Evolutionary conservation across 2,888 invertebrate species (phyloP).

Genomic region (Globia sparganii): DNA sequence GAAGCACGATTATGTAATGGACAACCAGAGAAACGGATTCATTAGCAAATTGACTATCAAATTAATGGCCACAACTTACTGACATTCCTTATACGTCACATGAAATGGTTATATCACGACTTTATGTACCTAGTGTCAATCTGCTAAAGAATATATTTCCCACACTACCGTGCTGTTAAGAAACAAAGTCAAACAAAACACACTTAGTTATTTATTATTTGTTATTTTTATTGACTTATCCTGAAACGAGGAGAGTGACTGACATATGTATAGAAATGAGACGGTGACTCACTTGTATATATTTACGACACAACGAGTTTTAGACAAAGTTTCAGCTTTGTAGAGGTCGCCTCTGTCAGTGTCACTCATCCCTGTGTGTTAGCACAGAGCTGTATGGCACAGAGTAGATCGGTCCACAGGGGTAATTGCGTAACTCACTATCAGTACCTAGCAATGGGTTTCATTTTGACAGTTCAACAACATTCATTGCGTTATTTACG

Average conservation of each 20-base stretch:
- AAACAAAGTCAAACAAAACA: not conserved
- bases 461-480: too few relatives aligned
- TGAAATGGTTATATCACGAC: not conserved
- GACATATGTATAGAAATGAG: too few relatives aligned
- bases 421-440: too few relatives aligned
- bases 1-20: not conserved
- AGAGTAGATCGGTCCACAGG: too few relatives aligned
- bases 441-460: too few relatives aligned
- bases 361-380: too few relatives aligned
- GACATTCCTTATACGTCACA: not conserved
- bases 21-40: not conserved
- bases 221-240: not conserved
- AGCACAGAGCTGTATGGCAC: too few relatives aligned
- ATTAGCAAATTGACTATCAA: not conserved
- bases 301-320: too few relatives aligned
- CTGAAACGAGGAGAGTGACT: not conserved
- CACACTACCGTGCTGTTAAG: not conserved
- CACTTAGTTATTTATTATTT: not conserved
- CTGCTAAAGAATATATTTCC: not conserved
- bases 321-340: too few relatives aligned
- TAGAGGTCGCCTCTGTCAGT: too few relatives aligned
- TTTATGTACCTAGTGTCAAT: not conserved
- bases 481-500: too few relatives aligned
- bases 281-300: too few relatives aligned
- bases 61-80: not conserved